Percentiles rank a stretch among this genome's conserved stretches.
These are phyloP conservation scores for Echinops telfairi DNA, from an alignment of 2,113 vertebrate species.

Conservation along the genomic window DNA sequence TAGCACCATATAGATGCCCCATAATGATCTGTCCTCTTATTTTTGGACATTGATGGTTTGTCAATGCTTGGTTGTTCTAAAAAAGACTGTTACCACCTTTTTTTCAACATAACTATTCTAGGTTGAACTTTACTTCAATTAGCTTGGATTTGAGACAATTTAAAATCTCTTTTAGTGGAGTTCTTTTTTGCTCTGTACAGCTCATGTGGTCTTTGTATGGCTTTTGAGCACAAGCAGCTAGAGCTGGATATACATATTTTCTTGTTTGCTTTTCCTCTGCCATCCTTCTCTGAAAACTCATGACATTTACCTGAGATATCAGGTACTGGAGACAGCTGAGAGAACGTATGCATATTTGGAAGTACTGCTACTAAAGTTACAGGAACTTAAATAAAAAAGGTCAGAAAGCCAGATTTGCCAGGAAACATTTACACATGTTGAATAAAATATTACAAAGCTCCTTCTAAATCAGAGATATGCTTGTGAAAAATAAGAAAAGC, in stretches of 20 bases:
- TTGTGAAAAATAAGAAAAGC: not conserved
- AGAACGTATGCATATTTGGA: not conserved
- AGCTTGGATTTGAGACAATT: not conserved
- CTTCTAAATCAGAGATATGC: not conserved
- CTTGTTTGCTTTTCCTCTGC: not conserved
- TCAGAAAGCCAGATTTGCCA: not conserved
- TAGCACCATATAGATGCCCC: not conserved
- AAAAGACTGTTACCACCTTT: not conserved
- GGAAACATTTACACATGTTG: not conserved
- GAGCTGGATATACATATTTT: not conserved
- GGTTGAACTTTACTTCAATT: not conserved
- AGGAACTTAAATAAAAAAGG: not conserved
- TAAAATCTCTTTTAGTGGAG: not conserved
- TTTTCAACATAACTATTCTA: not conserved
- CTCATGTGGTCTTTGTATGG: not conserved
- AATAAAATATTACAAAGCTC: conserved; percentile 21
- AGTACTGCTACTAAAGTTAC: not conserved
- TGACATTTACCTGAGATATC: not conserved
- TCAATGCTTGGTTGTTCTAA: not conserved
- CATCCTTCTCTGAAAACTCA: not conserved
- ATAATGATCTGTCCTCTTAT: not conserved
- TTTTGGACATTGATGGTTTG: not conserved
- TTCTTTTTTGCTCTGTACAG: not conserved
- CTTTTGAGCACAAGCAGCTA: not conserved
- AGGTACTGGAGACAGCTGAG: not conserved